A percentile compares a stretch with the other conserved stretches of the same genome.
phyloP scores from a whole-genome alignment of 37 sponge, comb jelly and placozoan species.

The Beroe forskalii region DNA sequence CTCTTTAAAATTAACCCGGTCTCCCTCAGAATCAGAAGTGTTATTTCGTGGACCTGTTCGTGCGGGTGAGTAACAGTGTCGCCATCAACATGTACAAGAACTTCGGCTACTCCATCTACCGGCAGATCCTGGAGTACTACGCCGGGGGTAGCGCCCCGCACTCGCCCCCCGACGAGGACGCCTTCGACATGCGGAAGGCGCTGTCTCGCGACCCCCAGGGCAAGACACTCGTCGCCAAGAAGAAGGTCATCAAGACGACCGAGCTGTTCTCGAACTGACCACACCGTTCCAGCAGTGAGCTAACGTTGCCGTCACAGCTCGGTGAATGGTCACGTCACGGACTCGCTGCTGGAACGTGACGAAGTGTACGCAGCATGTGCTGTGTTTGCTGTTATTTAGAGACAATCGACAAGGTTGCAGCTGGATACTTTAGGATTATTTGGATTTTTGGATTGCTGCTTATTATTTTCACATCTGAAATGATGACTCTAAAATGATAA shows the following conservation, averaged over 20 bases:
- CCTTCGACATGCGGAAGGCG: conserved; percentile 70
- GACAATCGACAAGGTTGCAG: too few species aligned
- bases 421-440: too few species aligned
- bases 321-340: too few species aligned
- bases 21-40: conserved; percentile 74
- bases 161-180: conserved; percentile 79
- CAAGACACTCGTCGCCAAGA: conserved; percentile 26
- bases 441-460: too few species aligned
- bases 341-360: too few species aligned
- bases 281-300: neutral
- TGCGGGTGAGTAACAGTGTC: conserved; percentile 83
- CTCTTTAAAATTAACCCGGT: too few species aligned
- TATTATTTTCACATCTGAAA: too few species aligned
- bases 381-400: too few species aligned
- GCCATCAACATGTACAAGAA: conserved; percentile 92
- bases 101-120: conserved; percentile 86
- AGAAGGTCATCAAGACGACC: conserved; percentile 31
- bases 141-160: conserved; percentile 69
- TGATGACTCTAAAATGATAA: too few species aligned
- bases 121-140: conserved; percentile 83
- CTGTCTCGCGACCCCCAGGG: conserved; percentile 59
- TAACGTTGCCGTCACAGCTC: too few species aligned
- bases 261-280: conserved; percentile 57
- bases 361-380: too few species aligned
- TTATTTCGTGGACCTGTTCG: conserved; percentile 95